Evolutionary conservation across 2,113 vertebrate genomes (phyloP).

Genomic region (Caracal caracal): DNA sequence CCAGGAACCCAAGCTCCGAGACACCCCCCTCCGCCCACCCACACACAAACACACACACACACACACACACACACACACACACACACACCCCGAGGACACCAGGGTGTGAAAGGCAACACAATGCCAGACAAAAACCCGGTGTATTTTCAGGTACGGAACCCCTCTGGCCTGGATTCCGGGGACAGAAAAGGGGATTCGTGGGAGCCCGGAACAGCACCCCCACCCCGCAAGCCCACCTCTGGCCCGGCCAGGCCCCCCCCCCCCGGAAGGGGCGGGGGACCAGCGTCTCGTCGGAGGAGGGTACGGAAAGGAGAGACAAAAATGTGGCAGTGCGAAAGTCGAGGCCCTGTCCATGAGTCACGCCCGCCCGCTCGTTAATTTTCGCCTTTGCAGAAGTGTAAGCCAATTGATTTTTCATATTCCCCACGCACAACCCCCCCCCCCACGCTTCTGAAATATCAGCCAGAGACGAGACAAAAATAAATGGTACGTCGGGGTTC

Average conservation of each 20-base stretch:
- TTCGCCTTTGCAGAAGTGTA: slow-evolving; percentile 46
- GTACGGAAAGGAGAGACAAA: neutral
- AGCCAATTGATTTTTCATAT: slow-evolving; percentile 41
- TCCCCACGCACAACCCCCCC: slow-evolving; percentile 33
- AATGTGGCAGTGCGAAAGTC: neutral
- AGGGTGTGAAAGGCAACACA: neutral
- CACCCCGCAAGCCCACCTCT: neutral
- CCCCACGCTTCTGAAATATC: slow-evolving; percentile 31
- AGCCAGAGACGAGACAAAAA: slow-evolving; percentile 48
- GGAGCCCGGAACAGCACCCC: neutral
- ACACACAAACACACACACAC: no score
- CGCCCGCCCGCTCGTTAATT: slow-evolving; percentile 29
- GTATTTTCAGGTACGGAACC: neutral
- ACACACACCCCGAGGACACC: neutral
- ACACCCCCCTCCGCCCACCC: neutral
- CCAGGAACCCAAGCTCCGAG: neutral
- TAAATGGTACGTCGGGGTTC: neutral
- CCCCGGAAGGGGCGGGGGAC: rapidly evolving
- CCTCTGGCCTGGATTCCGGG: neutral
- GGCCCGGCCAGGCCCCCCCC: neutral
- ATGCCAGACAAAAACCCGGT: neutral
- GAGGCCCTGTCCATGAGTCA: slow-evolving; percentile 51
- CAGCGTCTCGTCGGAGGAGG: neutral
- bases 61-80: no score
- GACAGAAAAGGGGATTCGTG: neutral